Evolutionary conservation across 2,797 vertebrate genomes (phyloP), one percentile per base, ranked within the genome.

Genomic region (Chelon labrosus): DNA sequence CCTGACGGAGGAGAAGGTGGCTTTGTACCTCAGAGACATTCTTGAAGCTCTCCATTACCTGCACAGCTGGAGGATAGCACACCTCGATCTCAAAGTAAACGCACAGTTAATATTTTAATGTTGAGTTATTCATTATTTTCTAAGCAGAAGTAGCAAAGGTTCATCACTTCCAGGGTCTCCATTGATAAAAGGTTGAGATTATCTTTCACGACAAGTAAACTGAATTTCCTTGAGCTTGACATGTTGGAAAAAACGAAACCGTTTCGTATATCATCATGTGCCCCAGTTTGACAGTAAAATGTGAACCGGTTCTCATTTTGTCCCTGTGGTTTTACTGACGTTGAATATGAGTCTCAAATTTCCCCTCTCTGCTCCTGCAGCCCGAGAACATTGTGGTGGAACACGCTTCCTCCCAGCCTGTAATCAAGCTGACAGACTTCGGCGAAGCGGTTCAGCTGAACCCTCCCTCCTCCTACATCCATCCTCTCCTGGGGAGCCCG

Each of bases 381-480:
- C 97, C 97, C 75, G 97, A 98, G 92, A 98, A 98, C 85, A 95
- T 98, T 57, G 89, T 98, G 87, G 96, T 98, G 91, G 96, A 97
- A 85, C 96, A 97, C 82, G 95, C 91, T 31, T 93, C 93, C 65
- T 94, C 95, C 55, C 96, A 96, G 93, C 96, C 96, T 0, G 92
- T 94, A 3, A 95, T 98, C 82, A 97, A 96, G 91, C 93, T 98
- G 91, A 95, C 96, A 56, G 97, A 98, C 90, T 97, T 98, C 44
- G 97, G 97, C 74, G 97, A 98, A 0, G 96, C 97, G 10, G 89
- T 96, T 83, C 96, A 97, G 75, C 94, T 98, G 87, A 96, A 87
- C 79, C 75, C 80, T 10, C 91, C 93, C 63, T 94, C 93, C 13
- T 94, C 95, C 77, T 93, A 97, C 78, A 92, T 96, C 86, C 96